Evolutionary conservation across 2,113 vertebrate genomes (phyloP).

Genomic region (Sander vitreus): DNA sequence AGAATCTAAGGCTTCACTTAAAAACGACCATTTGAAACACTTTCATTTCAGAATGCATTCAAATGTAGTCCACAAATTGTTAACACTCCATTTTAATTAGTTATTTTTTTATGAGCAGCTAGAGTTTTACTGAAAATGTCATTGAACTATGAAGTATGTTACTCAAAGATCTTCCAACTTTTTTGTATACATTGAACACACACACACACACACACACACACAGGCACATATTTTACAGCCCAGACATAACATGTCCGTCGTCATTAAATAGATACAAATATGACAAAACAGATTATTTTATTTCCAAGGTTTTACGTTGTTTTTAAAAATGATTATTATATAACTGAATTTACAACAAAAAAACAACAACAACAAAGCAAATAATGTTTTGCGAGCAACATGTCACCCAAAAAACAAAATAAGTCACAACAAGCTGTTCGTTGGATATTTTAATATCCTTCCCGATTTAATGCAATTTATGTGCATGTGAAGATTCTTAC

Average conservation of each 20-base stretch:
- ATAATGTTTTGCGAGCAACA: not conserved
- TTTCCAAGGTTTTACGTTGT: not conserved
- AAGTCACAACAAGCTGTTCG: slow-evolving; percentile 34
- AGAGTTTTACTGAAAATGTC: not conserved
- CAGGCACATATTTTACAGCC: not conserved
- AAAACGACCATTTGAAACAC: not conserved
- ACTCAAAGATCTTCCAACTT: not conserved
- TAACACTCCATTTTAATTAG: not conserved
- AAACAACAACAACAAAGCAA: not conserved
- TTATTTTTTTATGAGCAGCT: not conserved
- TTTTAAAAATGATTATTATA: not conserved
- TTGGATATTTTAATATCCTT: slow-evolving; percentile 30
- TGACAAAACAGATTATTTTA: not conserved
- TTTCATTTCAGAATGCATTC: not conserved
- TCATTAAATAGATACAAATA: not conserved
- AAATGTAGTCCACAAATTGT: not conserved
- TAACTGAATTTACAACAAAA: not conserved
- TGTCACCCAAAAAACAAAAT: not conserved
- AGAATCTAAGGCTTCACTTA: not conserved
- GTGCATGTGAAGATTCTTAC: slow-evolving; percentile 10
- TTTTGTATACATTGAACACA: not conserved
- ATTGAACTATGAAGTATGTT: not conserved
- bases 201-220: not conserved
- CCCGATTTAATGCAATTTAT: slow-evolving; percentile 59
- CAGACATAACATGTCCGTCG: too few relatives aligned